Percentiles rank a stretch among this genome's conserved stretches.
Evolutionary conservation across 1,140 invertebrate genomes (phyloP).

Genomic region (Drosophila murphyi): DNA sequence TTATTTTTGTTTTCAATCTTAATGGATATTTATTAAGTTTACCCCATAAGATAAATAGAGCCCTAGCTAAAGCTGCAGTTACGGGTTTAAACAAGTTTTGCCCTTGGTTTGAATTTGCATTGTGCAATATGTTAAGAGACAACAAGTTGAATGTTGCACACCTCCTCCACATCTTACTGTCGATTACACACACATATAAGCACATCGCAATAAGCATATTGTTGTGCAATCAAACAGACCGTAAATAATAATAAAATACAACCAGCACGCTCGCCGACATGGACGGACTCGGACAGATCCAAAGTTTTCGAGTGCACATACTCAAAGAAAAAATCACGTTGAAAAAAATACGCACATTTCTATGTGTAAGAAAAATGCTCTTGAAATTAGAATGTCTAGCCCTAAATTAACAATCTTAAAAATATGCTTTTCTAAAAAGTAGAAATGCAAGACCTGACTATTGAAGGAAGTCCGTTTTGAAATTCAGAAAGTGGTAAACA

Average conservation of each 20-base stretch:
- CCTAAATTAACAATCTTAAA: too few species aligned
- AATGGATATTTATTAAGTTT: too few species aligned
- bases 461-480: too few species aligned
- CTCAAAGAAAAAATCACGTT: too few species aligned
- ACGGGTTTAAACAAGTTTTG: neutral
- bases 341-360: too few species aligned
- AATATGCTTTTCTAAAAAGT: too few species aligned
- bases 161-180: slow-evolving; percentile 4
- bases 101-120: slow-evolving; percentile 29
- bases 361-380: too few species aligned
- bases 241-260: slow-evolving; percentile 53
- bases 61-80: neutral
- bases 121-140: slow-evolving; percentile 13
- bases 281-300: slow-evolving; percentile 22
- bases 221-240: slow-evolving; percentile 72
- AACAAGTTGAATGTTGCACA: slow-evolving; percentile 8
- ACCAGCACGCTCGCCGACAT: slow-evolving; percentile 35
- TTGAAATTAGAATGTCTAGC: too few species aligned
- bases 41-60: neutral
- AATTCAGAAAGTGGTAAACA: too few species aligned
- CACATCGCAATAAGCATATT: slow-evolving; percentile 43
- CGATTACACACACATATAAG: slow-evolving; percentile 58
- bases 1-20: too few species aligned
- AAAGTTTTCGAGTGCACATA: slow-evolving; percentile 35
- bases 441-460: too few species aligned